Evolutionary conservation across 2,113 vertebrate genomes (phyloP).

Genomic region (Bucco capensis): DNA sequence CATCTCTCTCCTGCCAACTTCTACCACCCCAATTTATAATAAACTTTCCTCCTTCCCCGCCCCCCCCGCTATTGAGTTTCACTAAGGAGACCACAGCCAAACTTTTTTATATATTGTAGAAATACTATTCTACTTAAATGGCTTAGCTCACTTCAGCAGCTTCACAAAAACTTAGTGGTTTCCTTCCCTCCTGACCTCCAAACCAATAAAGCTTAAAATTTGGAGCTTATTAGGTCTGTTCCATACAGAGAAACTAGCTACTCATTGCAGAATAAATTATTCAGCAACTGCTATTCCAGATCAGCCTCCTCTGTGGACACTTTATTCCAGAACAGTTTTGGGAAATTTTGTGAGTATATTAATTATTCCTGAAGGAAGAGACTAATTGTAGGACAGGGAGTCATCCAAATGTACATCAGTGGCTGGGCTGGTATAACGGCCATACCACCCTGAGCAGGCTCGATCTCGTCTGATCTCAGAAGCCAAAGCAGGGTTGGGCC

Average conservation of each 20-base stretch:
- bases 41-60: not conserved
- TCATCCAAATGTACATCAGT: not conserved
- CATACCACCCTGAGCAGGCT: too few species aligned
- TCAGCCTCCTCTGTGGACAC: not conserved
- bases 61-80: not conserved
- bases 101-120: not conserved
- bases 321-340: conserved; percentile 20
- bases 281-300: conserved; percentile 29
- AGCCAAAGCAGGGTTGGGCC: too few species aligned
- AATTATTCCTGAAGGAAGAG: not conserved
- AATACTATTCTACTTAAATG: not conserved
- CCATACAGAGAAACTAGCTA: conserved; percentile 29
- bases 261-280: conserved; percentile 47
- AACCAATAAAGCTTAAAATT: conserved; percentile 20
- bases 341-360: not conserved
- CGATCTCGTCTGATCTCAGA: too few species aligned
- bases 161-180: conserved; percentile 11
- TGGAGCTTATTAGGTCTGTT: not conserved
- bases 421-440: not conserved
- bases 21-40: not conserved
- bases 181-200: not conserved
- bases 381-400: not conserved
- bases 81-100: not conserved
- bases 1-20: not conserved
- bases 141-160: conserved; percentile 23